Conservation (phyloP, 2,113 vertebrate species). For the Dromiciops gliroides region DNA sequence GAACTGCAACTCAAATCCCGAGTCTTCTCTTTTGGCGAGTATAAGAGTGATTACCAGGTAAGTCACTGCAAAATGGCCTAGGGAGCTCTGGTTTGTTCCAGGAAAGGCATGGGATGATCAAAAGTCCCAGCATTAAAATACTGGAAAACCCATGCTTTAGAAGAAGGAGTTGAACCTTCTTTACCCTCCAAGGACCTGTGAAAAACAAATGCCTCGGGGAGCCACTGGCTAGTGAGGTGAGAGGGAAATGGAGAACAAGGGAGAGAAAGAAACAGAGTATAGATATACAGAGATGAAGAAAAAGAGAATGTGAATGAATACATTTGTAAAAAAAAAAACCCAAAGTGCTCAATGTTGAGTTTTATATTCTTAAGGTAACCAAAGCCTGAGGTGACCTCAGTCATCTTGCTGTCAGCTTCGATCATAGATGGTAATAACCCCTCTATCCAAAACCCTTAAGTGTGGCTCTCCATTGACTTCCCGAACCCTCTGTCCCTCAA, state of each 20-base stretch:
- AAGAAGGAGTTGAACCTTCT: neutral
- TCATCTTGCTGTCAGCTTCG: neutral
- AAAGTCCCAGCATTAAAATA: neutral
- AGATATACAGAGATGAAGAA: neutral
- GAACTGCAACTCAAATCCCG: constrained; percentile 88
- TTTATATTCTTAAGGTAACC: neutral
- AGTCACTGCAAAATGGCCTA: rapidly evolving
- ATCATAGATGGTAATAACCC: neutral
- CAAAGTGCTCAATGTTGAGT: neutral
- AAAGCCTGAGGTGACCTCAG: neutral
- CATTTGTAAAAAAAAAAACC: neutral
- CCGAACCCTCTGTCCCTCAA: neutral
- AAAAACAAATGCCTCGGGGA: neutral
- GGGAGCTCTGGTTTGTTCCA: neutral
- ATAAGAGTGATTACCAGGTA: constrained; percentile 88
- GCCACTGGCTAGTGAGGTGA: neutral
- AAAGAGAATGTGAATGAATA: neutral
- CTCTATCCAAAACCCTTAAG: neutral
- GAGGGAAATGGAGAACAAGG: neutral
- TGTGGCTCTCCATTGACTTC: neutral
- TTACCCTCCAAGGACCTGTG: neutral
- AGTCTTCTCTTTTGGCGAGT: constrained; percentile 84
- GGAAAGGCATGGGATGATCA: neutral
- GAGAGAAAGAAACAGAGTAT: neutral
- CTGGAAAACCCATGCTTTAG: neutral